A percentile compares a stretch with the other conserved stretches of the same genome.
phyloP scores from a whole-genome alignment of 2,888 invertebrate species.

The Trichogramma evanescens region DNA sequence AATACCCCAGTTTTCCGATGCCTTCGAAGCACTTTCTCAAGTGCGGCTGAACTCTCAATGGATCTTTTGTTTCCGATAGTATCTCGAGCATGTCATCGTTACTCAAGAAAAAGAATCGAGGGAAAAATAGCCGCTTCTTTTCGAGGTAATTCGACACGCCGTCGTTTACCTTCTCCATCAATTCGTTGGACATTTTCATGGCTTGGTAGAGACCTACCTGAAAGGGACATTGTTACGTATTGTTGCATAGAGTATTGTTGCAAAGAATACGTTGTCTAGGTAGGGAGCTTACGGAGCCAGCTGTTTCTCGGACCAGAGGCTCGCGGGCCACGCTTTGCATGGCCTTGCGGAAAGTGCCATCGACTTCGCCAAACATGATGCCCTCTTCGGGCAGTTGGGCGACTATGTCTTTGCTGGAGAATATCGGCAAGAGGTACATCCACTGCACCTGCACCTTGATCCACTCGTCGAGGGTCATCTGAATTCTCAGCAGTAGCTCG shows the following conservation, averaged over 20 bases:
- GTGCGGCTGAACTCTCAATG: conserved; percentile 75
- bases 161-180: conserved; percentile 74
- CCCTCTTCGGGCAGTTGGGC: conserved; percentile 82
- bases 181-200: conserved; percentile 59
- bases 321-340: conserved; percentile 60
- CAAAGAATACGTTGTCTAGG: not conserved
- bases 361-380: conserved; percentile 67
- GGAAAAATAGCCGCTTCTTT: conserved; percentile 75
- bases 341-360: conserved; percentile 60
- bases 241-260: not conserved
- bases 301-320: conserved; percentile 60
- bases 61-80: conserved; percentile 82
- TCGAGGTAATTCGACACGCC: conserved; percentile 78
- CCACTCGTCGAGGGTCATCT: conserved; percentile 75
- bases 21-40: conserved; percentile 85
- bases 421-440: conserved; percentile 80
- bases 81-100: conserved; percentile 88
- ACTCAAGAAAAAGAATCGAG: conserved; percentile 83
- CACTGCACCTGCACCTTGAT: conserved; percentile 79
- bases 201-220: conserved; percentile 61
- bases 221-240: not conserved
- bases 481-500: conserved; percentile 62
- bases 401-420: conserved; percentile 79
- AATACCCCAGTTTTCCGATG: conserved; percentile 60
- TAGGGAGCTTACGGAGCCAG: conserved; percentile 49